A percentile compares a stretch with the other conserved stretches of the same genome.
Conservation (phyloP, 2,113 vertebrate genomes). For the Diadophis punctatus region DNA sequence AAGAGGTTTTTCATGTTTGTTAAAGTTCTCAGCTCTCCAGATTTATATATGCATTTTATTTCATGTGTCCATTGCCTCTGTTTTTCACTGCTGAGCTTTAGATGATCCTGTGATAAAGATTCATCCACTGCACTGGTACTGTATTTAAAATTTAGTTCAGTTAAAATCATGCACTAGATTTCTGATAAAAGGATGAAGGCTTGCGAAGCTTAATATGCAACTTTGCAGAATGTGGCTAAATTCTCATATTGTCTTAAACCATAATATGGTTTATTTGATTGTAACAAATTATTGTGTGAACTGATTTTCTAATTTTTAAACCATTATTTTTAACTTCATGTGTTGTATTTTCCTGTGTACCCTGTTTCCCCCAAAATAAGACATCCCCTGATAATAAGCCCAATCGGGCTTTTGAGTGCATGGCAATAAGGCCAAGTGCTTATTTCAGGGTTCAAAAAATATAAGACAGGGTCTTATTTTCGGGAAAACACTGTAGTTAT, state of each 20-base stretch:
- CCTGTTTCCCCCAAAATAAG: too few species aligned
- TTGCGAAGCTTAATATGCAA: background rate
- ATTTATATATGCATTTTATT: constrained; percentile 5
- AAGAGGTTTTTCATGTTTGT: background rate
- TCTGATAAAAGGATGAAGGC: background rate
- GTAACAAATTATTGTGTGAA: background rate
- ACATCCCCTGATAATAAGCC: too few species aligned
- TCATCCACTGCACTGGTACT: rapidly evolving
- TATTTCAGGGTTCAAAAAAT: too few species aligned
- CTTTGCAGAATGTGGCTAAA: background rate
- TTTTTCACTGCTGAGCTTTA: background rate
- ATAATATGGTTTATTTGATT: background rate
- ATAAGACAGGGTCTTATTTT: too few species aligned
- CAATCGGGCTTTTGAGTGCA: too few species aligned
- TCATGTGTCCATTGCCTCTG: background rate
- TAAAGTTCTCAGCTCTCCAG: background rate
- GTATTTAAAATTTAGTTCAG: background rate
- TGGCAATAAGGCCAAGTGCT: too few species aligned
- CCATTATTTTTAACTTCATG: background rate
- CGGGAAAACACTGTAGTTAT: too few species aligned
- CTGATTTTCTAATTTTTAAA: background rate
- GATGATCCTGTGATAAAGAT: background rate
- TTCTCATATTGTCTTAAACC: background rate
- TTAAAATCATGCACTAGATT: background rate
- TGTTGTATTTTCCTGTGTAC: too few species aligned